Conservation (phyloP, 37 sponge, comb jelly and placozoan species). For the Lycopodina hypogea region DNA sequence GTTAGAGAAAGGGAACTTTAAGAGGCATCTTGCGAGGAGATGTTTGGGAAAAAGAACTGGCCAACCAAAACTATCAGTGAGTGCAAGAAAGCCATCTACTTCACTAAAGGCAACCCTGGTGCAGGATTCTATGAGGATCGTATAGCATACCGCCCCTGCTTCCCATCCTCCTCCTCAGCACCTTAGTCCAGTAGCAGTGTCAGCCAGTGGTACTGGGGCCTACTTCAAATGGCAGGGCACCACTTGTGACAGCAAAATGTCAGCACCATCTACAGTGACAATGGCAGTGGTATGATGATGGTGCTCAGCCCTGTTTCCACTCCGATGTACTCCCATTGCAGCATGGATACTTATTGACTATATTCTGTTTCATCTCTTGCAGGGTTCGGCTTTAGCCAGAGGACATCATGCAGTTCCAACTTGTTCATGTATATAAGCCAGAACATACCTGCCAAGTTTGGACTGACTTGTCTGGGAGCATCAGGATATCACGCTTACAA, state of each 20-base stretch:
- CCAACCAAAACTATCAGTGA: slow-evolving; percentile 59
- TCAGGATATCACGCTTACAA: too few relatives aligned
- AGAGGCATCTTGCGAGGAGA: slow-evolving; percentile 93
- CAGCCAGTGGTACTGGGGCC: neutral
- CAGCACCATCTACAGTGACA: too few relatives aligned
- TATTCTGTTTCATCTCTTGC: too few relatives aligned
- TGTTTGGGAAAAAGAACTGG: slow-evolving; percentile 98
- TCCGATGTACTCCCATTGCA: too few relatives aligned
- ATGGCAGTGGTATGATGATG: too few relatives aligned
- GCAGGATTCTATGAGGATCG: slow-evolving; percentile 52
- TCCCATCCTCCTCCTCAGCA: slow-evolving; percentile 25
- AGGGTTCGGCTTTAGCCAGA: too few relatives aligned
- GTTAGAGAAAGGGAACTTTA: slow-evolving; percentile 98
- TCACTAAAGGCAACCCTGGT: slow-evolving; percentile 67
- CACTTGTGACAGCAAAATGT: neutral
- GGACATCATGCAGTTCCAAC: too few relatives aligned
- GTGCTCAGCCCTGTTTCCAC: too few relatives aligned
- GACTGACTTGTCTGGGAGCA: too few relatives aligned
- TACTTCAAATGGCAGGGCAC: slow-evolving; percentile 21
- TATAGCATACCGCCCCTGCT: slow-evolving; percentile 38
- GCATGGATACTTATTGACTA: too few relatives aligned
- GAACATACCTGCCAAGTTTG: too few relatives aligned
- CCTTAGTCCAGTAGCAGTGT: slow-evolving; percentile 7
- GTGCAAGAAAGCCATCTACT: slow-evolving; percentile 81
- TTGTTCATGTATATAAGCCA: too few relatives aligned